A percentile compares a stretch with the other conserved stretches of the same genome.
Evolutionary conservation across 1,140 invertebrate genomes (phyloP).

Genomic region (Trichonephila inaurata): DNA sequence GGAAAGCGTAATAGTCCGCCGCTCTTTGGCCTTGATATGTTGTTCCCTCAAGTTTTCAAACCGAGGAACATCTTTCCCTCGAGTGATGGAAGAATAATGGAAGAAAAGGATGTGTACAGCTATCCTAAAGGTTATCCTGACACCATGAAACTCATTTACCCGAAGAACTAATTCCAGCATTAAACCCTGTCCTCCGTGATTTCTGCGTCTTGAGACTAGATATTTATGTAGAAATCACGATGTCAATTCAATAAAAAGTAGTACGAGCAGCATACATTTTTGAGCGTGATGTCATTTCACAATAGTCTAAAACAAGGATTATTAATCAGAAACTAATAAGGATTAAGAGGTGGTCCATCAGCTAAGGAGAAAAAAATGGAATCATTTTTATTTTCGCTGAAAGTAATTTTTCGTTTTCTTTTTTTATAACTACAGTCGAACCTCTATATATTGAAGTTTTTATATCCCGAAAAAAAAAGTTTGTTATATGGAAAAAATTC

Average conservation of each 20-base stretch:
- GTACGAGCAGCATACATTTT: not conserved
- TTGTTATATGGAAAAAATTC: too few species aligned
- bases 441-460: too few species aligned
- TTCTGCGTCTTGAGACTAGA: not conserved
- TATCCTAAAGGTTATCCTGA: conserved; percentile 18
- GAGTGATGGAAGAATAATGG: not conserved
- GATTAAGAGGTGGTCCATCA: too few species aligned
- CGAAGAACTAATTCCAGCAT: not conserved
- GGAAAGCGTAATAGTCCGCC: conserved; percentile 22
- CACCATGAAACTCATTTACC: not conserved
- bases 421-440: too few species aligned
- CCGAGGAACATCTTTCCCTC: not conserved
- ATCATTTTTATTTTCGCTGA: too few species aligned
- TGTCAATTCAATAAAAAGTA: too few species aligned
- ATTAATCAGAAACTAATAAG: too few species aligned
- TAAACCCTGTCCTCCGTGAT: not conserved
- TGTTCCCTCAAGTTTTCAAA: conserved; percentile 6
- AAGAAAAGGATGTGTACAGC: not conserved
- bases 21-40: not conserved
- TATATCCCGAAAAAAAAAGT: too few species aligned
- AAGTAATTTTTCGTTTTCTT: too few species aligned
- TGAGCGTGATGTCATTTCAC: not conserved
- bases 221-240: too few species aligned
- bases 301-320: too few species aligned
- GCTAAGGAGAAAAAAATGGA: too few species aligned